phyloP scores from a whole-genome alignment of 2,797 vertebrate species.

The Peromyscus aztecus region DNA sequence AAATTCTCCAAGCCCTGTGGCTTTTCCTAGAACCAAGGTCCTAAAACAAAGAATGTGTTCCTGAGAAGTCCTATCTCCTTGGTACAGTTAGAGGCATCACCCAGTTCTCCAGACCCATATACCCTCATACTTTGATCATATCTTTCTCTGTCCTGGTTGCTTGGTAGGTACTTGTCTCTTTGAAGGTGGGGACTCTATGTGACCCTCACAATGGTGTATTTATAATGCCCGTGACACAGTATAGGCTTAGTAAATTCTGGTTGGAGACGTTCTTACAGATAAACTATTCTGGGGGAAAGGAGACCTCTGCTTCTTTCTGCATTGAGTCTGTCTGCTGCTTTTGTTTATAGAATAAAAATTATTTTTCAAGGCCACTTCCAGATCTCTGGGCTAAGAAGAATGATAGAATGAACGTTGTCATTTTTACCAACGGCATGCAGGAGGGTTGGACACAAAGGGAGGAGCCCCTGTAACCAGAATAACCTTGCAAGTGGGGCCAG shows the following conservation, averaged over 20 bases:
- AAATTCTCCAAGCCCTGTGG: neutral
- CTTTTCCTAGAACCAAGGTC: neutral
- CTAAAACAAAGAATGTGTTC: neutral
- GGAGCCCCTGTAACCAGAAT: conserved; percentile 72
- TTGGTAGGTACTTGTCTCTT: neutral
- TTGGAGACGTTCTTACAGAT: neutral
- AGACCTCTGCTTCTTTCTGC: neutral
- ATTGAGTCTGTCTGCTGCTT: neutral
- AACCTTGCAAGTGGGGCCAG: neutral
- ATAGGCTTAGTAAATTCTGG: neutral
- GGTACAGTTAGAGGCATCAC: neutral
- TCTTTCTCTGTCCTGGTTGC: neutral
- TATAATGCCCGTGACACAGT: neutral
- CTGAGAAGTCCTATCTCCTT: neutral
- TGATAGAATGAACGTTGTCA: conserved; percentile 66
- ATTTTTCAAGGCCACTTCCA: conserved; percentile 1
- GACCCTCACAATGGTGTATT: neutral
- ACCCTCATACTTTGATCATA: neutral
- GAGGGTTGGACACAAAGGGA: neutral
- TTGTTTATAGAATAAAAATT: neutral
- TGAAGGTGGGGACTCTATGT: neutral
- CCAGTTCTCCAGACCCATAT: neutral
- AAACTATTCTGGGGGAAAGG: neutral
- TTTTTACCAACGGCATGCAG: conserved; percentile 55
- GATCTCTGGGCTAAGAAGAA: conserved; percentile 63